Conservation (phyloP, 2,888 invertebrate genomes). For the Thecocarcelia acutangulata region DNA sequence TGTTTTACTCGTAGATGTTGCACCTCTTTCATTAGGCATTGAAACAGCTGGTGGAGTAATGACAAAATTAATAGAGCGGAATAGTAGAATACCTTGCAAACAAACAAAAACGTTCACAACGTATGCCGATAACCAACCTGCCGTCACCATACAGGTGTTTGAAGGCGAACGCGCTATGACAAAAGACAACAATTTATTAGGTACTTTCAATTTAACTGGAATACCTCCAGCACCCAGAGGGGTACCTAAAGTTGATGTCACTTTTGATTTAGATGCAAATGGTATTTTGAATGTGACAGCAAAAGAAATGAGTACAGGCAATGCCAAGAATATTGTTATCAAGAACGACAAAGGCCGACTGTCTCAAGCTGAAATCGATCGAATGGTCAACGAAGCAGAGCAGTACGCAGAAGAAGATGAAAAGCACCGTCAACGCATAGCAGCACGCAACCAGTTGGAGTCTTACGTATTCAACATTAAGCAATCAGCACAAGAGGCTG, state of each 20-base stretch:
- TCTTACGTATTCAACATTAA: slow-evolving; percentile 87
- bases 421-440: slow-evolving; percentile 86
- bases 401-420: slow-evolving; percentile 88
- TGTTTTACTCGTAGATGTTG: slow-evolving; percentile 86
- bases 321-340: slow-evolving; percentile 88
- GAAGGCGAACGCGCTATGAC: slow-evolving; percentile 94
- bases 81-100: slow-evolving; percentile 87
- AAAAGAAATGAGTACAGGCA: slow-evolving; percentile 85
- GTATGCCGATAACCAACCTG: slow-evolving; percentile 90
- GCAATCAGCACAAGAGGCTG: slow-evolving; percentile 86
- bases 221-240: slow-evolving; percentile 95
- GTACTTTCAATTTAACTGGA: slow-evolving; percentile 96
- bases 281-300: slow-evolving; percentile 95
- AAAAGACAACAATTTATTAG: slow-evolving; percentile 95
- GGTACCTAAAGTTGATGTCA: slow-evolving; percentile 92
- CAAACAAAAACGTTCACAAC: slow-evolving; percentile 89
- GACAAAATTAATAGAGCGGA: slow-evolving; percentile 88
- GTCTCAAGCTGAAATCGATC: slow-evolving; percentile 89
- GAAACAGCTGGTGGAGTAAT: slow-evolving; percentile 92
- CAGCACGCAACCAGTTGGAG: slow-evolving; percentile 88
- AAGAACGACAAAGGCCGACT: slow-evolving; percentile 90
- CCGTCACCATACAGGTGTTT: slow-evolving; percentile 87
- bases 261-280: slow-evolving; percentile 92
- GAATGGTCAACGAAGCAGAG: slow-evolving; percentile 88
- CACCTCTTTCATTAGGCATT: slow-evolving; percentile 87